Evolutionary conservation across 1,140 invertebrate genomes (phyloP), one percentile per base, ranked within the genome.

Genomic region (Bombus polaris): DNA sequence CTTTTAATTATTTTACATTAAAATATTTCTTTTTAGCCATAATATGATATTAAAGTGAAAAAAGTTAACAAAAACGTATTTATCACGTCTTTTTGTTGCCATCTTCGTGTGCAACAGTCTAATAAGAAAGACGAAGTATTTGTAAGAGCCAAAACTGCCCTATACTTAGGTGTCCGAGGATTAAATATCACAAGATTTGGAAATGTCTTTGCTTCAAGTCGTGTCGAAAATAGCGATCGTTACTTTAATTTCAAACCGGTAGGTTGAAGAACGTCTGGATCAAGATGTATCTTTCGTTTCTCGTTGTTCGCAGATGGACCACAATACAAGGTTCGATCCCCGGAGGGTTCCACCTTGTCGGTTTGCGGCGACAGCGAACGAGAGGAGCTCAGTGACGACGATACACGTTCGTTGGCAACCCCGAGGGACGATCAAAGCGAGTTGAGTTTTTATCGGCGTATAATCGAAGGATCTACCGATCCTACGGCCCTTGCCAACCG

Each of bases 301-400:
- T 78, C 37, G 35, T 75, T 89, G 32, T 42, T 79, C 32, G 39
- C 83, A 89, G 91, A 75, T 79, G 82, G 78, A 35, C 62, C 83
- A 88, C 85, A 77, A 77, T 88, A 89, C 87, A 78, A 88, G 66
- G 83, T 71, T 66, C 75, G 84, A n/a, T 92, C 92, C 79, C 93
- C 89, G 22, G 90, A 92, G 92, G 90, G 86, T 80, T 91, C 90
- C 79, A 88, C 86, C 81, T 87, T 92, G 92, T 94, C 93, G 92
- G 91, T 94, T 93, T 94, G 92, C 80, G 91, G 90, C 57, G 93
- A 94, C 92, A 93, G 90, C 85, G 83, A 77, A 70, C 90, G 85
- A 77, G 91, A 92, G 72, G 83, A 85, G 74, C 79, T 90, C 87
- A 83, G 83, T 59, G 82, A 91, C 66, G 91, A 83, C 65, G 91